Conservation (phyloP, 2,797 vertebrate genomes). For the Thripadectes ignobilis region DNA sequence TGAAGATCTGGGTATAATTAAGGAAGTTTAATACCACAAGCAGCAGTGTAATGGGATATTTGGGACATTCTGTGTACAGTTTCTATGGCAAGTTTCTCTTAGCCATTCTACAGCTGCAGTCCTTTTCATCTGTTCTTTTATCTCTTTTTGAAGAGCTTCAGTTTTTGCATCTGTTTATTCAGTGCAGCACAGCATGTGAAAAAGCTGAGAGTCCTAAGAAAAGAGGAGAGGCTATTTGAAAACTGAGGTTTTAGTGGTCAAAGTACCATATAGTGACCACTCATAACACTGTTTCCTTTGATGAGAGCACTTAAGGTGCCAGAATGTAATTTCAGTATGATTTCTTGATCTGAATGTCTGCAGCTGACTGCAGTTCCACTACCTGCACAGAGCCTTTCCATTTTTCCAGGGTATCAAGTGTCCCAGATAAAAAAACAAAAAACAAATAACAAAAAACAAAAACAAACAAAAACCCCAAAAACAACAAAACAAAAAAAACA, state of each 20-base stretch:
- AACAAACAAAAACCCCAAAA: no score
- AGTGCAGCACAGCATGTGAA: not conserved
- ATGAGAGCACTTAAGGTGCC: not conserved
- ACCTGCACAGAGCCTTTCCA: not conserved
- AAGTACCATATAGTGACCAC: not conserved
- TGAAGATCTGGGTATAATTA: not conserved
- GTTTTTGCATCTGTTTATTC: not conserved
- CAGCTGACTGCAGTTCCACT: not conserved
- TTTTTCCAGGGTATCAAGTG: not conserved
- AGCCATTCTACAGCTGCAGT: not conserved
- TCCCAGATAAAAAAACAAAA: not conserved
- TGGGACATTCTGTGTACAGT: not conserved
- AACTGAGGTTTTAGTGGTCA: not conserved
- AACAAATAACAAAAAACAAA: not conserved
- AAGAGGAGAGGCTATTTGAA: not conserved
- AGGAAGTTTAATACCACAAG: not conserved
- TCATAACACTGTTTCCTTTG: not conserved
- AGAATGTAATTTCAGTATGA: constrained; percentile 12
- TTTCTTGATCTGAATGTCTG: constrained; percentile 11
- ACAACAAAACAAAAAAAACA: not conserved
- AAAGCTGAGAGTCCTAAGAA: not conserved
- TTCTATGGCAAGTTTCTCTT: not conserved
- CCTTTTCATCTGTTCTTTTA: not conserved
- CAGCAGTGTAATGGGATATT: not conserved
- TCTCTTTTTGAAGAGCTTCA: not conserved